phyloP scores from a whole-genome alignment of 2,113 vertebrate genomes.

The Garra rufa region DNA sequence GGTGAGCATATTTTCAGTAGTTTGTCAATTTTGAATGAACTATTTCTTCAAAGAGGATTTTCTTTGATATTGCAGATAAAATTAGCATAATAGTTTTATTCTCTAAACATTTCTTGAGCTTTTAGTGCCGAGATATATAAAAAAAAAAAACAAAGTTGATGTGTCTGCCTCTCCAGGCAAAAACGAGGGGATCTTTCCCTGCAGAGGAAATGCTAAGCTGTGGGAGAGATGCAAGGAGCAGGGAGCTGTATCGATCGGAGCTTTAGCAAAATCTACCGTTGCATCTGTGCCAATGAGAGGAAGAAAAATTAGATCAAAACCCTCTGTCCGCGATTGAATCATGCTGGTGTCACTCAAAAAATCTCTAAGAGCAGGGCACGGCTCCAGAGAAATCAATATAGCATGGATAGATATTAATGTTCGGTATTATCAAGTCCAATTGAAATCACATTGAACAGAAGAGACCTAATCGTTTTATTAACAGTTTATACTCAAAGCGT shows the following conservation, averaged over 20 bases:
- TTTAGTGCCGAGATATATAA: neutral
- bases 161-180: conserved; percentile 13
- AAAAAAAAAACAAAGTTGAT: neutral
- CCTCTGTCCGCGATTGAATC: conserved; percentile 67
- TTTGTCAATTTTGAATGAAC: too few relatives aligned
- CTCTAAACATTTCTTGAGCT: neutral
- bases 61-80: neutral
- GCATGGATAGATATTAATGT: conserved; percentile 76
- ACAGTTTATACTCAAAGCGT: conserved; percentile 66
- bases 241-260: conserved; percentile 69
- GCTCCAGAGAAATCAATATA: conserved; percentile 72
- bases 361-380: conserved; percentile 60
- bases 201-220: conserved; percentile 31
- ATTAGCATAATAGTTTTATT: neutral
- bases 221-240: conserved; percentile 57
- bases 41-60: neutral
- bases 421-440: conserved; percentile 68
- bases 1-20: too few relatives aligned
- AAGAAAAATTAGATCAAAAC: conserved; percentile 76
- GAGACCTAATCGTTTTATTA: conserved; percentile 70
- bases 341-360: conserved; percentile 55
- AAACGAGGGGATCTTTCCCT: conserved; percentile 21
- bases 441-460: conserved; percentile 71
- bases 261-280: conserved; percentile 72
- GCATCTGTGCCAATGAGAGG: conserved; percentile 72